Base-by-base conservation (phyloP, 2,113 vertebrate species). In the human (Homo sapiens) region DNA sequence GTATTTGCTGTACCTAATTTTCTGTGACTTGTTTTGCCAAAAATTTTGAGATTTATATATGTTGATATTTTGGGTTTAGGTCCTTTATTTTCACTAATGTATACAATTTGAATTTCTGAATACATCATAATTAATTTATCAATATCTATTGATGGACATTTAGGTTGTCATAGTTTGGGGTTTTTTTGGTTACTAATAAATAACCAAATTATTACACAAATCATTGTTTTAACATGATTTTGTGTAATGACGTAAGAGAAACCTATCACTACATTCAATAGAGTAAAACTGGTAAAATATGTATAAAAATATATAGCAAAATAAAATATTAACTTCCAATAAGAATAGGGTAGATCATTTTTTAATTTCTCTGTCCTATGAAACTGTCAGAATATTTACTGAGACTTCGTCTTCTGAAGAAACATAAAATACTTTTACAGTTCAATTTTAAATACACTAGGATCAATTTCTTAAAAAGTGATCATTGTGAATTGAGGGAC, bases 291-390 rank as follows among this genome's bases (percentile, higher is more conserved):
- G 4, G 1, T n/a, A 45, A 66, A 76, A 90, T 64, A 64, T 64
- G 61, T 64, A 64, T 64, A 64, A 30, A 27, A 27, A 23, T 64
- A 64, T 30, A 64, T n/a, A 90, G 52, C 11, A 68, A 72, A 94
- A 81, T 75, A 25, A 78, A 88, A 88, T 90, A 11, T 61, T 90
- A 52, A 73, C 6, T 78, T 82, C 9, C 8, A 79, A 0, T 17
- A 87, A 73, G 32, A 72, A 72, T 52, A 94, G 35, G 7, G 8
- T 38, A 73, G 2, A 59, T 1, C 8, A 91, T 79, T 89, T 95
- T 75, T 95, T 55, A 96, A 96, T 93, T 70, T 86, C n/a, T 94
- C 66, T 90, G 27, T 72, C 93, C 30, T 66, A 13, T 88, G 48
- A 88, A 82, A 84, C 78, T 82, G 25, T 90, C 22, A 85, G 20